Base-by-base conservation (phyloP, 2,888 invertebrate species). In the Deroplatys truncata region DNA sequence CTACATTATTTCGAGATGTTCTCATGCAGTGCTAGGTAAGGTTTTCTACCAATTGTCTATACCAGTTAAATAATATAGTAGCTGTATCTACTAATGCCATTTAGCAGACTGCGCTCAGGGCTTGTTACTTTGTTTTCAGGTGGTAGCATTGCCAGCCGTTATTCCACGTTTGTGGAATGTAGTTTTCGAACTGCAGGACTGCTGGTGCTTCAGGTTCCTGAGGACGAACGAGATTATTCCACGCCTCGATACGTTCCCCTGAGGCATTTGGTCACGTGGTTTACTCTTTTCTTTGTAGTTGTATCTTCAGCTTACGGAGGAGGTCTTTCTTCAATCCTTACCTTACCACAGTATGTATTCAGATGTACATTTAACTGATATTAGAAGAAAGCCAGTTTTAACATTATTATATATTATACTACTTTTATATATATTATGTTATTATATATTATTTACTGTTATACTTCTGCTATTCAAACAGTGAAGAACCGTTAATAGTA, bases 161-260 rank as follows among this genome's bases (percentile, higher is more conserved):
- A 91, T 96, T 96, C 92, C 94, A 94, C 89, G 91, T 92, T 86
- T 92, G 93, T 10, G 94, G 90, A 89, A 43, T 90, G 90, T 49
- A 72, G 35, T 28, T 86, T 90, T 56, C 86, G 89, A 28, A 72
- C 90, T 10, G 28, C 89, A 31, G 91, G 89, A 20, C 85, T 91
- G 56, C 88, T 91, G 28, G 89, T 91, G 82, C 88, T 90, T 10
- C 91, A 91, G 43, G 82, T 90, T 4, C 90, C 90, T 31, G 83
- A 43, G 10, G 88, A 86, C 9, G 88, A 86, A 29, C 86, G 86
- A 8, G 72, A 86, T 72, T 86, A 72, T 72, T 25, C 29, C 56
- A 86, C 86, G 0, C 86, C 82, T 82, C 86, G 86, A 5, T 82
- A 86, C 20, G 31, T 25, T 29, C 86, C 86, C 25, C 25, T 86